These are phyloP conservation scores for Coronaproctus castanopsis DNA, from an alignment of 2,888 invertebrate genomes.

Conservation along the genomic window DNA sequence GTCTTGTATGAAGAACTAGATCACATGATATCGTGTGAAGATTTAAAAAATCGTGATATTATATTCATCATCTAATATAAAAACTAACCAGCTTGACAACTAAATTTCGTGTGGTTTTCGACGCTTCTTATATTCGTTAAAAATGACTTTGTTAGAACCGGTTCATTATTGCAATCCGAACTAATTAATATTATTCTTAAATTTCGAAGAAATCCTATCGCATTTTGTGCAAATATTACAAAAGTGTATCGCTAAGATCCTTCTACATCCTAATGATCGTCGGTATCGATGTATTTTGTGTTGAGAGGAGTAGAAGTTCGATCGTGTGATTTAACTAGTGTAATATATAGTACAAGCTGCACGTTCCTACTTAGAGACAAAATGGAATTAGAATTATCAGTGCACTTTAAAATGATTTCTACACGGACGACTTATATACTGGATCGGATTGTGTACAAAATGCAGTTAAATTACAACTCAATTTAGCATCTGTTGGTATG, in stretches of 20 bases:
- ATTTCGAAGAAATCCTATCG: not conserved
- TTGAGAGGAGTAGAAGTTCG: not conserved
- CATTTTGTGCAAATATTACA: not conserved
- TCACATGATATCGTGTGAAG: not conserved
- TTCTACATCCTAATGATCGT: not conserved
- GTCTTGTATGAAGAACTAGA: not conserved
- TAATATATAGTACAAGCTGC: too few species aligned
- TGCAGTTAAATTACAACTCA: too few species aligned
- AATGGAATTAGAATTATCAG: too few species aligned
- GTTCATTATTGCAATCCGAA: not conserved
- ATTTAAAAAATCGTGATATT: not conserved
- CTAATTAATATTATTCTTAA: not conserved
- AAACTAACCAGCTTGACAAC: not conserved
- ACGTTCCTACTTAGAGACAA: too few species aligned
- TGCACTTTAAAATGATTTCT: too few species aligned
- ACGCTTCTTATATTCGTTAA: not conserved
- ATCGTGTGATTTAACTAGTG: not conserved
- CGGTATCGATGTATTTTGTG: not conserved
- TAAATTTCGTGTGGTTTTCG: not conserved
- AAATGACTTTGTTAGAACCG: not conserved
- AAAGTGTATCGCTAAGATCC: not conserved
- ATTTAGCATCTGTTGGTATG: too few species aligned
- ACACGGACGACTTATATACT: too few species aligned
- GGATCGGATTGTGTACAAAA: too few species aligned
- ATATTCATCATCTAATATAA: not conserved